phyloP scores from a whole-genome alignment of 2,113 vertebrate genomes.

The Anhinga rufa region DNA sequence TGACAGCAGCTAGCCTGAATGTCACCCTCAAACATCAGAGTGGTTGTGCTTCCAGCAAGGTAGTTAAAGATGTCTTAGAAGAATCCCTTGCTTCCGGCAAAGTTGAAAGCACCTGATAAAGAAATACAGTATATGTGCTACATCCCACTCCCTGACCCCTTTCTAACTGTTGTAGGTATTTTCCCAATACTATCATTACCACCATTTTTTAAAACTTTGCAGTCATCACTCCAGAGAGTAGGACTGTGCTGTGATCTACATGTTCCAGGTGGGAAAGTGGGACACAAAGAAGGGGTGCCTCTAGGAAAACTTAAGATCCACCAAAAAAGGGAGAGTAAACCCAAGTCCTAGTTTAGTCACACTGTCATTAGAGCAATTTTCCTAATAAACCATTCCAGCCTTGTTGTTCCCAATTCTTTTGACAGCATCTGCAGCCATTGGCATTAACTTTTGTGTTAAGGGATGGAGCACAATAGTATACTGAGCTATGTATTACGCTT shows the following conservation, averaged over 20 bases:
- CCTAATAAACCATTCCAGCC: neutral
- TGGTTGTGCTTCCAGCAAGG: neutral
- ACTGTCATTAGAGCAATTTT: neutral
- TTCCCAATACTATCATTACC: neutral
- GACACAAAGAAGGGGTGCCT: neutral
- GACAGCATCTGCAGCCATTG: neutral
- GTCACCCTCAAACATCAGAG: neutral
- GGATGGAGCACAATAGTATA: neutral
- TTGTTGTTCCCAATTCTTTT: neutral
- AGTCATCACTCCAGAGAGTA: neutral
- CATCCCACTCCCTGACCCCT: neutral
- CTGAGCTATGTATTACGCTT: neutral
- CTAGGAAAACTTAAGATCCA: neutral
- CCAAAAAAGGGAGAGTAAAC: neutral
- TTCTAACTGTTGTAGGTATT: neutral
- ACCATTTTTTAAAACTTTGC: neutral
- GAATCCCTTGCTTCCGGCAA: neutral
- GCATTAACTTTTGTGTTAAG: neutral
- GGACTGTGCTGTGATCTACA: neutral
- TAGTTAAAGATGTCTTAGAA: neutral
- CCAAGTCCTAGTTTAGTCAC: neutral
- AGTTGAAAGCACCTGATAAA: neutral
- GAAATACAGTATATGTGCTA: neutral
- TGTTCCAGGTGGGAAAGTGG: neutral
- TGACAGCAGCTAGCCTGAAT: neutral